Evolutionary conservation across 2,888 invertebrate genomes (phyloP), one percentile per base, ranked within the genome.

Genomic region (Lobophora halterata): DNA sequence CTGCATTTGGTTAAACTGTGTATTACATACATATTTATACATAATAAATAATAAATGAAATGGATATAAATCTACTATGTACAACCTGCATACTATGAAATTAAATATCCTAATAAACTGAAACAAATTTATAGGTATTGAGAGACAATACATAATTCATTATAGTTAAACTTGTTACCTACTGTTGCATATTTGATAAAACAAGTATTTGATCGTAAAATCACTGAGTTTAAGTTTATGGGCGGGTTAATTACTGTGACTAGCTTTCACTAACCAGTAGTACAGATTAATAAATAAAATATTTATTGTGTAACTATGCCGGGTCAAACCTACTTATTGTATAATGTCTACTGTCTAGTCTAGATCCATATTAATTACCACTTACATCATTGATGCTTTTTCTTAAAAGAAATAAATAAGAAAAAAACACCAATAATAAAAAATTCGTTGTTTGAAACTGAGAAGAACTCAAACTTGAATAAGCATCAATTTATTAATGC

Each of bases 211-310:
- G 28, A 8, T 19, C 8, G 30, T 19, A 34, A 40, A 26, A 34
- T 28, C 37, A 35, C 23, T 16, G 10, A 43, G n/a, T n/a, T n/a
- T n/a, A n/a, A n/a, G n/a, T n/a, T n/a, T n/a, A 33, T 36, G 41
- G 33, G 48, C 29, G 33, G 44, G 47, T 51, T 45, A 46, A 40
- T 39, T 45, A 46, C 46, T 48, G 49, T 65, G 69, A 72, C 73
- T 71, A 73, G 71, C 53, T 65, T 55, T 61, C 57, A 63, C 61
- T 55, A 64, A 68, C 58, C 58, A 58, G 56, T 58, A 42, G 12
- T 11, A 13, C 13, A 19, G 33, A 18, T 25, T n/a, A 23, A 25
- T 23, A 3, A 24, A 23, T 37, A 31, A 19, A 24, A 11, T 6
- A 13, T n/a, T 9, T 7, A 16, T 11, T 4, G 10, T 11, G 17